Conservation (phyloP, 30 jellyfish, hydroid and myxozoan genomes). For the Pseudorhiza aurosa region DNA sequence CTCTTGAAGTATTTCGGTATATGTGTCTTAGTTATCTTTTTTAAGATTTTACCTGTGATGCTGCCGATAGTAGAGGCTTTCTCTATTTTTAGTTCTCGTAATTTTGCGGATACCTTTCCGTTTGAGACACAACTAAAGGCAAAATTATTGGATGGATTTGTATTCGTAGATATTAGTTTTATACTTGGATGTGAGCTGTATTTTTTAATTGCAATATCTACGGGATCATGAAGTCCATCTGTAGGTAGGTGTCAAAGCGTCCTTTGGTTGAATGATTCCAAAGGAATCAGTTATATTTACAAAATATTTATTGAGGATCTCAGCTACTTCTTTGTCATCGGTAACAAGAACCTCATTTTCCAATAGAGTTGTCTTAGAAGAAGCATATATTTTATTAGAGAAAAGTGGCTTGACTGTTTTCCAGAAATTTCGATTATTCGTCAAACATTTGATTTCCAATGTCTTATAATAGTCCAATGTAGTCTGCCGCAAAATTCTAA, state of each 20-base stretch:
- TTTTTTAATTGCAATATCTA: constrained; percentile 13
- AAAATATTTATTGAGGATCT: constrained; percentile 15
- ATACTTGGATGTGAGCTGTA: neutral
- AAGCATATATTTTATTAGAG: no score
- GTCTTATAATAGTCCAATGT: constrained; percentile 4
- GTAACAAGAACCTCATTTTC: constrained; percentile 23
- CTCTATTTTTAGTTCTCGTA: neutral
- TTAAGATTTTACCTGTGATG: neutral
- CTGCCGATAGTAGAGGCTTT: constrained; percentile 2
- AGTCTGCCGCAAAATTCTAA: neutral
- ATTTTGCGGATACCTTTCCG: neutral
- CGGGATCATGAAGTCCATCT: constrained; percentile 4
- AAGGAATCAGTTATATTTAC: no score
- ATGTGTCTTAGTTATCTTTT: neutral
- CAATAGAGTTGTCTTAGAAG: constrained; percentile 14
- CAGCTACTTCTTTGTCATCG: constrained; percentile 30
- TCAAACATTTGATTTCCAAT: constrained; percentile 14
- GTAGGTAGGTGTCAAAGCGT: neutral
- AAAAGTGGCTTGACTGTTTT: constrained; percentile 23
- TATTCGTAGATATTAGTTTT: neutral
- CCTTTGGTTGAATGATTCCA: no score
- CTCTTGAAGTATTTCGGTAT: neutral
- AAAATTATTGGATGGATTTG: neutral
- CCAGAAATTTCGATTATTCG: constrained; percentile 20
- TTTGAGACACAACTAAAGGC: neutral